These are phyloP conservation scores for Brachionichthys hirsutus DNA, from an alignment of 2,113 vertebrate genomes.

Conservation along the genomic window DNA sequence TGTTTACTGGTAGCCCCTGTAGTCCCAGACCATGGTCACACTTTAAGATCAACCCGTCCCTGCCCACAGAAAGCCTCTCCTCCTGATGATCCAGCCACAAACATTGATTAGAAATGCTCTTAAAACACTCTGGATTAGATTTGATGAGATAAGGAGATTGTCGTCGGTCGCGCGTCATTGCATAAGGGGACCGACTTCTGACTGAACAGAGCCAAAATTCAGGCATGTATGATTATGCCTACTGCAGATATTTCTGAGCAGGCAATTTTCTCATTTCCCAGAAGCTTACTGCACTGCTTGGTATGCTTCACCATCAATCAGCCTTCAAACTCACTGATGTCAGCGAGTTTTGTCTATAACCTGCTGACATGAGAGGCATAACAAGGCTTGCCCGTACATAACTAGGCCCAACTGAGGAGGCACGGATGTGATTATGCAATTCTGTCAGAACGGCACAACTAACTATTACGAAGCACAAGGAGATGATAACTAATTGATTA, in stretches of 20 bases:
- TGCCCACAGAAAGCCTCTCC: slow-evolving; percentile 29
- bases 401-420: slow-evolving; percentile 35
- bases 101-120: slow-evolving; percentile 4
- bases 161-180: neutral
- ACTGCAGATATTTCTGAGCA: slow-evolving; percentile 6
- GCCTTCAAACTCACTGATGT: slow-evolving; percentile 39
- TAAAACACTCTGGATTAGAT: slow-evolving; percentile 7
- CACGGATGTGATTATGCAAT: slow-evolving; percentile 52
- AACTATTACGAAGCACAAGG: slow-evolving; percentile 63
- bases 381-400: slow-evolving; percentile 22
- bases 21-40: slow-evolving; percentile 29
- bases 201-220: slow-evolving; percentile 2
- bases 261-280: slow-evolving; percentile 18
- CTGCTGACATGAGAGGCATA: slow-evolving; percentile 48
- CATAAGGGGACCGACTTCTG: neutral
- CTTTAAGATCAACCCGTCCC: slow-evolving; percentile 24
- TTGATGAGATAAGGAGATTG: neutral
- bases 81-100: slow-evolving; percentile 5
- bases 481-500: slow-evolving; percentile 70
- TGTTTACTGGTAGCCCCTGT: slow-evolving; percentile 55
- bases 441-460: slow-evolving; percentile 50
- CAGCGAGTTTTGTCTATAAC: slow-evolving; percentile 44
- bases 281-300: slow-evolving; percentile 8
- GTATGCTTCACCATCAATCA: slow-evolving; percentile 20
- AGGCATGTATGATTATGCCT: neutral